A percentile compares a stretch with the other conserved stretches of the same genome.
Evolutionary conservation across 2,113 vertebrate genomes (phyloP).

Genomic region (Pycnonotus jocosus): DNA sequence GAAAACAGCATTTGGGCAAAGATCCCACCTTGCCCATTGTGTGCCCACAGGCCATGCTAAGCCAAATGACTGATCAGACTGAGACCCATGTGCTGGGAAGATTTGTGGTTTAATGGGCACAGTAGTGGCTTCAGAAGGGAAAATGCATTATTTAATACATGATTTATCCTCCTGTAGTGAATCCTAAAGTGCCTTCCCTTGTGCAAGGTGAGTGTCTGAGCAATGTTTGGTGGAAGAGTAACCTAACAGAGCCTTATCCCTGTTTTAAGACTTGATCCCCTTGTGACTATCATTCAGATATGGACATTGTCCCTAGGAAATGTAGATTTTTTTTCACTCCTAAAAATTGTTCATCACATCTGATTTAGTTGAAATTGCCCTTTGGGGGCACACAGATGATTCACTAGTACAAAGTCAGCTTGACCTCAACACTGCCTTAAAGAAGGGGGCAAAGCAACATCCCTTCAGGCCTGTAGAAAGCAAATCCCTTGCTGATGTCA

Average conservation of each 20-base stretch:
- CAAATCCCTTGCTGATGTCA: neutral
- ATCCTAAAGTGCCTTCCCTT: neutral
- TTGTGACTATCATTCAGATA: neutral
- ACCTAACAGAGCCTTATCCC: neutral
- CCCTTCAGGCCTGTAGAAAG: neutral
- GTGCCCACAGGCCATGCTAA: neutral
- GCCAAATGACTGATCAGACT: neutral
- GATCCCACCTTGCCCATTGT: rapidly evolving
- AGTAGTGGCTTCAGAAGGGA: neutral
- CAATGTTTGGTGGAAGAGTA: neutral
- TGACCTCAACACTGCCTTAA: neutral
- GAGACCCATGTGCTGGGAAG: neutral
- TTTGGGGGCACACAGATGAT: neutral
- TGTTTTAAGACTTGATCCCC: neutral
- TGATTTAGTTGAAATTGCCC: neutral
- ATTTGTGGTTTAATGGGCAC: neutral
- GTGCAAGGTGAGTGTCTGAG: neutral
- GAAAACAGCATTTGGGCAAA: neutral
- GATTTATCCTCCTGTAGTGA: neutral
- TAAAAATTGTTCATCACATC: conserved; percentile 8
- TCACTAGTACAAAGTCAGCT: neutral
- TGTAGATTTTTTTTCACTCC: neutral
- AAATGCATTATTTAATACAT: neutral
- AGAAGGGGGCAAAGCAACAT: neutral
- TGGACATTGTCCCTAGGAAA: neutral